Evolutionary conservation across 2,113 vertebrate species (phyloP).

Genomic region (Boulengeromyrus knoepffleri): DNA sequence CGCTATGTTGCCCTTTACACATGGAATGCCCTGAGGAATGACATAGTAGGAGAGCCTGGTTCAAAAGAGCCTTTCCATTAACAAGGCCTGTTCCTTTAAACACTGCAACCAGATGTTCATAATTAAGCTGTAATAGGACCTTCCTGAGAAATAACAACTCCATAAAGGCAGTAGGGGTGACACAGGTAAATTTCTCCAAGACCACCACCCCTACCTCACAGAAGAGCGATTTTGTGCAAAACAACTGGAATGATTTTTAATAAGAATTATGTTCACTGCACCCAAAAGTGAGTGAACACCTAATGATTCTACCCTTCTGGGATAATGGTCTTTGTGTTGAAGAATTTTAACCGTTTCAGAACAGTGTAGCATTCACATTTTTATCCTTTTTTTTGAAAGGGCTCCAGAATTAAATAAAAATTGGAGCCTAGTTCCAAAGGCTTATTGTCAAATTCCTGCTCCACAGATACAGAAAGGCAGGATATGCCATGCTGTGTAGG

Average conservation of each 20-base stretch:
- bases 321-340: background rate
- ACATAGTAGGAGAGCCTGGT: background rate
- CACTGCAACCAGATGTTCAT: background rate
- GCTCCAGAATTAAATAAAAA: background rate
- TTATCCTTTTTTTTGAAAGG: background rate
- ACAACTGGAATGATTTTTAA: background rate
- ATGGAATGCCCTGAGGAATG: background rate
- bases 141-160: background rate
- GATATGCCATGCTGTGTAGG: background rate
- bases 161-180: background rate
- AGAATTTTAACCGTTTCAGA: background rate
- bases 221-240: background rate
- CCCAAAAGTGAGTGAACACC: background rate
- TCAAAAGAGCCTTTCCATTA: background rate
- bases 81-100: background rate
- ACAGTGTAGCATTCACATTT: background rate
- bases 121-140: background rate
- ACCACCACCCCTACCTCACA: background rate
- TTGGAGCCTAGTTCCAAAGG: background rate
- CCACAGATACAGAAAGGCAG: background rate
- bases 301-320: background rate
- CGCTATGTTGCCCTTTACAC: background rate
- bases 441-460: background rate
- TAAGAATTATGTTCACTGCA: background rate
- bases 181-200: background rate